Evolutionary conservation across 2,113 vertebrate genomes (phyloP), one percentile per base, ranked within the genome.

Genomic region (Paradoxurus hermaphroditus): DNA sequence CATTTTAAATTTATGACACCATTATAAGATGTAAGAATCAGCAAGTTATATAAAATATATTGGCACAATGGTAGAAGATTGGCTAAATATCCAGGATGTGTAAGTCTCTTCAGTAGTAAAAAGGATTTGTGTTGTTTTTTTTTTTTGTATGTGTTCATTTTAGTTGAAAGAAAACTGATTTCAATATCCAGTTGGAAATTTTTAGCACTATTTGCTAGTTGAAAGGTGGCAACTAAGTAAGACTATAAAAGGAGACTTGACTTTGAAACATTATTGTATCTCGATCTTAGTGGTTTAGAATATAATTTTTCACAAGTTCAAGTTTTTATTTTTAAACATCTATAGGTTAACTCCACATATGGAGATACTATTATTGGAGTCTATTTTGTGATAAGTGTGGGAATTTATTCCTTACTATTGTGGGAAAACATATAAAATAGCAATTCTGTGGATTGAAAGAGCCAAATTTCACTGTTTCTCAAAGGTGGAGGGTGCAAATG

Each of bases 371-470:
- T 25, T 56, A 25, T 85, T 85, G 56, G 62, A 93, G 16, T 81
- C 36, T 90, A 21, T n/a, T 75, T 44, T 85, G 34, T 84, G 25
- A 7, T 88, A 11, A 92, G 23, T 77, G 23, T 70, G n/a, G 11
- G 3, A 68, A 39, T 72, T 3, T 82, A 88, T 89, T 90, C 27
- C 18, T 15, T 10, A 59, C 14, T 21, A 78, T 14, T 49, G 0
- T 34, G 91, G 56, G 15, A 92, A 93, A 53, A 88, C 84, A 68
- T 81, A 63, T 81, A 83, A 85, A 97, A 73, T 8, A 95, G 41
- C 3, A 78, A 86, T 77, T 95, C 8, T 86, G 21, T 67, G 18
- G 39, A 79, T 59, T 78, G 29, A 86, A 82, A 62, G 9, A 62
- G 31, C 19, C 8, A 91, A 89, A 62, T 25, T 89, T 14, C 31